These are phyloP conservation scores for Ectropis crepuscularia DNA, from an alignment of 2,888 invertebrate species.

Conservation along the genomic window DNA sequence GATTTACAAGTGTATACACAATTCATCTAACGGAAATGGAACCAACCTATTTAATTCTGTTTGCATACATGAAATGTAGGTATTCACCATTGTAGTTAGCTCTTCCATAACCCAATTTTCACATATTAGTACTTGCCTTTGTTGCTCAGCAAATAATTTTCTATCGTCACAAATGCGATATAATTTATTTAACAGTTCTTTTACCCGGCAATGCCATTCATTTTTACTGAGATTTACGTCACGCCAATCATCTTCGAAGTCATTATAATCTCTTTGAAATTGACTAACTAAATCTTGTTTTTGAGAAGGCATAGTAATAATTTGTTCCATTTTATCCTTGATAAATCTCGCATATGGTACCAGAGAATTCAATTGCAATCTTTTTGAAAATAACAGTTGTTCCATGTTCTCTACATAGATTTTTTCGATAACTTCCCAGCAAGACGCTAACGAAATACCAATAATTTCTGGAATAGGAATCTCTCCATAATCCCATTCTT, in stretches of 20 bases:
- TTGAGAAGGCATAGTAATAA: slow-evolving; percentile 82
- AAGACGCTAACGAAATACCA: slow-evolving; percentile 69
- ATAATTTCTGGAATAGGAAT: slow-evolving; percentile 67
- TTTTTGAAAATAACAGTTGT: slow-evolving; percentile 83
- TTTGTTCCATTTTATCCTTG: slow-evolving; percentile 81
- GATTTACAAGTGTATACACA: background rate
- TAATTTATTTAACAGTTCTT: slow-evolving; percentile 79
- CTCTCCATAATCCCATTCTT: slow-evolving; percentile 77
- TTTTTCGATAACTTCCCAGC: slow-evolving; percentile 82
- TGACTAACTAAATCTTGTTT: slow-evolving; percentile 83
- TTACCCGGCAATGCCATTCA: slow-evolving; percentile 85
- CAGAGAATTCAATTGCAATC: slow-evolving; percentile 81
- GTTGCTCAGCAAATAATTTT: slow-evolving; percentile 81
- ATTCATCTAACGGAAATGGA: slow-evolving; percentile 23
- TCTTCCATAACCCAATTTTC: slow-evolving; percentile 86
- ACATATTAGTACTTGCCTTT: slow-evolving; percentile 77
- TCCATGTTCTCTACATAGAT: slow-evolving; percentile 81
- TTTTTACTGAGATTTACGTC: slow-evolving; percentile 84
- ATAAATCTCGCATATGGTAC: slow-evolving; percentile 84
- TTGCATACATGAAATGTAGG: slow-evolving; percentile 84
- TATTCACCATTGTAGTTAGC: slow-evolving; percentile 80
- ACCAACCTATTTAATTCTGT: slow-evolving; percentile 85
- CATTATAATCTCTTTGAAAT: slow-evolving; percentile 86
- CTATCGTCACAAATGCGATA: slow-evolving; percentile 84
- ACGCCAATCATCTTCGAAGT: slow-evolving; percentile 84